Evolutionary conservation across 1,140 invertebrate species (phyloP).

Genomic region (Delia radicum): DNA sequence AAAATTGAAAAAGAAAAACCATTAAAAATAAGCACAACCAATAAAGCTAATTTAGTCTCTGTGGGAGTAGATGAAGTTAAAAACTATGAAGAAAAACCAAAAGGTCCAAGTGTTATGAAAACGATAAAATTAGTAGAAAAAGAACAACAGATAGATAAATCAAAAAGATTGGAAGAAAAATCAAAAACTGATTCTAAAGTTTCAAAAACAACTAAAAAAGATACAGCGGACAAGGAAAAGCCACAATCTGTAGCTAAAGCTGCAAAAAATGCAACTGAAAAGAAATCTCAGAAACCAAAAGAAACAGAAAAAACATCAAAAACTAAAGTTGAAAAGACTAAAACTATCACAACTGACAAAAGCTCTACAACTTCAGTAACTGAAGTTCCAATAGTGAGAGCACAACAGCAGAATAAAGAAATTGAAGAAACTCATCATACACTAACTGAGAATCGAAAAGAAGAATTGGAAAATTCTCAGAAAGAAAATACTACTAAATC

Average conservation of each 20-base stretch:
- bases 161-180: too few species aligned
- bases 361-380: neutral
- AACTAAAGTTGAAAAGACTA: neutral
- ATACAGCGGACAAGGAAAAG: neutral
- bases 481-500: conserved; percentile 12
- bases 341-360: neutral
- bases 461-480: neutral
- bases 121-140: too few species aligned
- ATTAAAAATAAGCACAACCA: too few species aligned
- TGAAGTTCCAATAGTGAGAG: neutral
- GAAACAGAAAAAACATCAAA: neutral
- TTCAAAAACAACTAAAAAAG: neutral
- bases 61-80: too few species aligned
- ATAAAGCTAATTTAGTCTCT: too few species aligned
- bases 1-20: too few species aligned
- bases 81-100: too few species aligned
- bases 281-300: neutral
- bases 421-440: too few species aligned
- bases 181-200: too few species aligned
- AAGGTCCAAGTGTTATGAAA: too few species aligned
- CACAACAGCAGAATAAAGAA: neutral
- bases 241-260: neutral
- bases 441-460: neutral
- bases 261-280: neutral
- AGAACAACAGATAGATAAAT: too few species aligned